These are phyloP conservation scores for Nemotelus pantherinus DNA, from an alignment of 2,888 invertebrate species.

Conservation along the genomic window DNA sequence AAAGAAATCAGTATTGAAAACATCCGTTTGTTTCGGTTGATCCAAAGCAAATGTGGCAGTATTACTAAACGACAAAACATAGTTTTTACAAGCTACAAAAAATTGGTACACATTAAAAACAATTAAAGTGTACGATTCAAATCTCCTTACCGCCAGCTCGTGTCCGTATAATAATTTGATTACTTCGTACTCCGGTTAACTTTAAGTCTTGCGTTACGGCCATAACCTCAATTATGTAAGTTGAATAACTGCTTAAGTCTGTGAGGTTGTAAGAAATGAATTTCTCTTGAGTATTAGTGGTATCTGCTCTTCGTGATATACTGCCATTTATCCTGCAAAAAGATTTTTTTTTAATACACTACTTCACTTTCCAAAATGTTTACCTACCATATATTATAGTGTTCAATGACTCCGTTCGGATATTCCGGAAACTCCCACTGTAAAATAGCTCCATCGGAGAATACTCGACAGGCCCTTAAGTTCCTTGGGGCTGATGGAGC, in stretches of 20 bases:
- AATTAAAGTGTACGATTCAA: too few relatives aligned
- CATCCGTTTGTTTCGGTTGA: too few relatives aligned
- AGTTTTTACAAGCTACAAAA: too few relatives aligned
- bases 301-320: background rate
- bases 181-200: background rate
- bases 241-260: background rate
- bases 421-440: background rate
- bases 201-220: background rate
- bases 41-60: too few relatives aligned
- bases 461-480: background rate
- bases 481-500: conserved; percentile 19
- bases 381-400: conserved; percentile 7
- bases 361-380: background rate
- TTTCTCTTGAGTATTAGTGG: background rate
- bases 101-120: too few relatives aligned
- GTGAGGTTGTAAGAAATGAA: conserved; percentile 1
- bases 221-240: background rate
- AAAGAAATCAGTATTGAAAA: too few relatives aligned
- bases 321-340: conserved; percentile 9
- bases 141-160: background rate
- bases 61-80: too few relatives aligned
- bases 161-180: background rate
- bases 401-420: background rate
- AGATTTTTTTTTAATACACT: background rate
- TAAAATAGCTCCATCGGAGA: background rate